Base-by-base conservation (phyloP, 2,797 vertebrate genomes). In the Gymnopithys bicolor region DNA sequence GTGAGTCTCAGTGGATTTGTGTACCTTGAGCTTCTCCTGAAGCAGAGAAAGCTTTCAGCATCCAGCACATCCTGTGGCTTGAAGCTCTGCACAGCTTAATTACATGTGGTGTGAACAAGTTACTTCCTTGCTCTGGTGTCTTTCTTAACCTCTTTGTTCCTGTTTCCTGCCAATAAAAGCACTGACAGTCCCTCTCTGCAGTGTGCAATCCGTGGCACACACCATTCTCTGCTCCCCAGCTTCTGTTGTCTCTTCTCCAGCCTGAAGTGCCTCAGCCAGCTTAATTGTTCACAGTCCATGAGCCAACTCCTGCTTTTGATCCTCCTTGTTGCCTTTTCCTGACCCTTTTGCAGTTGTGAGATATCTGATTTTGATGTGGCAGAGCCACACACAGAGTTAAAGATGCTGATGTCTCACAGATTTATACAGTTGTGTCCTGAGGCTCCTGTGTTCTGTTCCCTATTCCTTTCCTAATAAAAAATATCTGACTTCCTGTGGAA, bases 301-400 rank as follows among this genome's bases (percentile, higher is more conserved):
- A 70, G 52, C 67, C 64, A 33, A 12, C 68, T 80, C 52, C 14
- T 13, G 56, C 52, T 90, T 91, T 91, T 96, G 76, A 94, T 93
- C 68, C 62, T 63, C 41, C 35, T 41, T 90, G 64, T 64, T 77
- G 82, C 73, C 82, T 94, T 60, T 93, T 84, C 90, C 85, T 90
- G 92, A 94, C 60, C 68, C 33, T 67, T 52, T 70, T 63, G 52
- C 79, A 87, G 6, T 37, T 74, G 79, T 16, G 28, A 52, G n/a
- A 23, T 45, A 63, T 13, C 30, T 15, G 25, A 66, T 85, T 94
- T 77, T 91, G 64, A 90, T 91, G 88, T 78, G 73, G 85, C 37
- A 93, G 45, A 94, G 63, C 79, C 79, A 87, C 64, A 93, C 49
- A 60, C 49, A 83, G 82, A 16, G 67, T 67, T 49, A 32, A 70